Evolutionary conservation across 2,113 vertebrate genomes (phyloP), one percentile per base, ranked within the genome.

Genomic region (Mionectes macconnelli): DNA sequence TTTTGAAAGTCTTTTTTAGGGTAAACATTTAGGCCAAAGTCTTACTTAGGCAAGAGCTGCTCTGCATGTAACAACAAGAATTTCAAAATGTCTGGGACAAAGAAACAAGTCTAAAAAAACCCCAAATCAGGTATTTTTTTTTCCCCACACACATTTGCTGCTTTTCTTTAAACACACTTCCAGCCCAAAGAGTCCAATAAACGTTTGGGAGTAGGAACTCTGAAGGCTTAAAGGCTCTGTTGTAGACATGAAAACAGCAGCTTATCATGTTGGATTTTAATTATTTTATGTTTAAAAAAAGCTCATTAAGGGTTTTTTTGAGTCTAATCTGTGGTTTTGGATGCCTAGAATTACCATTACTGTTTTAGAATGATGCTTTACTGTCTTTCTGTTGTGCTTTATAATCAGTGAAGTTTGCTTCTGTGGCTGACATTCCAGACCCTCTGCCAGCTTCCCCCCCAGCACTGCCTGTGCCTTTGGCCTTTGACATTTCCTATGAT

Each of bases 1-100:
- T 96, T 94, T 77, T 86, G 55, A 57, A 90, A 88, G 80, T 84
- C 33, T 70, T 96, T 95, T 94, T 70, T 83, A 77, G 96, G 76
- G 23, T 75, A 84, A 63, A 92, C 83, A 93, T 94, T 88, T 80
- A 92, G 91, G 91, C 47, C 89, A 93, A 77, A 87, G 23, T 70
- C 60, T 84, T 67, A 74, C 68, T 62, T 66, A 77, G 68, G n/a
- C 23, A 80, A 63, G 45, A 83, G n/a, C 63, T 85, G 37, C 70
- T 74, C 31, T 92, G 55, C 68, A 67, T 10, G 5, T 69, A 77
- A 77, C 23, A 91, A 40, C 50, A 93, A 85, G 39, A 72, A 83
- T 88, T 93, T 94, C 31, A 92, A 88, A 80, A 73, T 30, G 8
- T 4, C 42, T 3, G 1, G 45, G 33, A 30, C 59, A 86, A 86